Percentiles rank a stretch among this genome's conserved stretches.
Conservation (phyloP, 2,113 vertebrate species). For the Passer domesticus region DNA sequence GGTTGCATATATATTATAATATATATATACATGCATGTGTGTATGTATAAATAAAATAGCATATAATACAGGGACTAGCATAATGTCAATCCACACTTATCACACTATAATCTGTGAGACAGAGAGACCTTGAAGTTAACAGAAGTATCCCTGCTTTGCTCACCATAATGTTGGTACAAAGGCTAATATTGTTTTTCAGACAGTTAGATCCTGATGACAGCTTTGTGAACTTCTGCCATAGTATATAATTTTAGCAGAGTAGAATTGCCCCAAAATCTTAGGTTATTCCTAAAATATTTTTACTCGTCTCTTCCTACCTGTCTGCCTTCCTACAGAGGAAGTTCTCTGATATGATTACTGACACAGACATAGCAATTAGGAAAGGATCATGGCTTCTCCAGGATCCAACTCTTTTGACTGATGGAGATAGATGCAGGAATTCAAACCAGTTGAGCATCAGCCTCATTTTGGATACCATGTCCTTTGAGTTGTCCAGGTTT, state of each 20-base stretch:
- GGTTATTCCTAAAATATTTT: neutral
- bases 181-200: neutral
- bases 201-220: neutral
- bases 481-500: neutral
- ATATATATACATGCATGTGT: rapidly evolving
- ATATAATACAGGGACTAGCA: rapidly evolving
- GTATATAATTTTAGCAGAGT: neutral
- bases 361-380: rapidly evolving
- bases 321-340: neutral
- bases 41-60: neutral
- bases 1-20: neutral
- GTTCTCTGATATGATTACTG: neutral
- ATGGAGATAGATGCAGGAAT: neutral
- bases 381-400: neutral
- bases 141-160: neutral
- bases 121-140: neutral
- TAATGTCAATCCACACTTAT: neutral
- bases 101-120: neutral
- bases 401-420: rapidly evolving
- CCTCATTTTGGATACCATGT: neutral
- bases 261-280: neutral
- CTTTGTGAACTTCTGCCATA: neutral
- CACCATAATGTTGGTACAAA: neutral
- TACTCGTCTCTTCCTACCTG: neutral
- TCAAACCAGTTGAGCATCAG: neutral